A percentile compares a stretch with the other conserved stretches of the same genome.
Evolutionary conservation across 2,113 vertebrate genomes (phyloP).

Genomic region (Mionectes macconnelli): DNA sequence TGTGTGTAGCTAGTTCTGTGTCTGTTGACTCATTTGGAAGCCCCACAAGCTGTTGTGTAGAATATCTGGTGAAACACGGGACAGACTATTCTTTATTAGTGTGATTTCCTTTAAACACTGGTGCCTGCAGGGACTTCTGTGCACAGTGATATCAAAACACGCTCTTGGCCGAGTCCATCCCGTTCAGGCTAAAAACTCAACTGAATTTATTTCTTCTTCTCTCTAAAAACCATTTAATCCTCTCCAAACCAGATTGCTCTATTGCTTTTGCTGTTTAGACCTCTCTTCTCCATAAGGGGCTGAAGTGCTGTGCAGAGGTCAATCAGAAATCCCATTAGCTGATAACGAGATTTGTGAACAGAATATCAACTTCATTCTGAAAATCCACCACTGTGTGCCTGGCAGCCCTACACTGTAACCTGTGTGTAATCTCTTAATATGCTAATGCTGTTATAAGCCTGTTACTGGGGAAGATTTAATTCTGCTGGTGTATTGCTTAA

Average conservation of each 20-base stretch:
- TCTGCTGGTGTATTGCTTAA: slow-evolving; percentile 34
- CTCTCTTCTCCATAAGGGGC: not conserved
- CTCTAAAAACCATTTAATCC: not conserved
- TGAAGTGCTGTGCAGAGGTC: slow-evolving; percentile 1
- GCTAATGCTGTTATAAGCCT: slow-evolving; percentile 34
- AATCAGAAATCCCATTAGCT: slow-evolving; percentile 57
- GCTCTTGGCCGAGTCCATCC: not conserved
- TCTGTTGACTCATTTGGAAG: not conserved
- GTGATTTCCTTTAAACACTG: not conserved
- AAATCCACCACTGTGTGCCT: not conserved
- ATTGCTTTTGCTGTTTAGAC: slow-evolving; percentile 9
- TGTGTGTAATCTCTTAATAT: slow-evolving; percentile 60
- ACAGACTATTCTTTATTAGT: not conserved
- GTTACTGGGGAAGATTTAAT: slow-evolving; percentile 39
- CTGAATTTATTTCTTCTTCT: not conserved
- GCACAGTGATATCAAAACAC: not conserved
- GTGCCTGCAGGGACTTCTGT: not conserved
- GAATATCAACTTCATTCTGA: slow-evolving; percentile 29
- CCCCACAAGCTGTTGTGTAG: not conserved
- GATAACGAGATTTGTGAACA: slow-evolving; percentile 59
- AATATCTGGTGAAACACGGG: not conserved
- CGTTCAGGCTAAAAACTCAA: slow-evolving; percentile 14
- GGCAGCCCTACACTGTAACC: not conserved
- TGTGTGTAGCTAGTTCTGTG: not conserved
- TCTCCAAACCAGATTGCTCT: not conserved